Evolutionary conservation across 2,797 vertebrate species (phyloP), one percentile per base, ranked within the genome.

Genomic region (Microtus obscurus): DNA sequence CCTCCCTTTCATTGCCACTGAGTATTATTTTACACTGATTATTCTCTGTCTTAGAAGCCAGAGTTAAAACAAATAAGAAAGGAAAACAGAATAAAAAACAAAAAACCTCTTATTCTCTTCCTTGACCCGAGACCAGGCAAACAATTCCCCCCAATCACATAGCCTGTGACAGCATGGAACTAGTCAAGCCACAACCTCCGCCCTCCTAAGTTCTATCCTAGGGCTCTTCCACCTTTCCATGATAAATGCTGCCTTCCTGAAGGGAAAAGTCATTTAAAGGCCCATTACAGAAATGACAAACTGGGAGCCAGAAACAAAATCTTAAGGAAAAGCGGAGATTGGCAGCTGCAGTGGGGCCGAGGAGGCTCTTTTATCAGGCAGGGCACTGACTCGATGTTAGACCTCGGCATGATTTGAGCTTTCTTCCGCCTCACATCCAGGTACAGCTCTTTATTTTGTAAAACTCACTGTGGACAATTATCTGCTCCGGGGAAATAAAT

Each of bases 281-380:
- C 78, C 96, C 92, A 91, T 96, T 95, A 96, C 34, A 92, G 90
- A 97, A 93, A 95, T 95, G 96, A 97, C 92, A 93, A 95, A 94
- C 97, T 71, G 74, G 95, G 63, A 96, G 31, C 74, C 90, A 89
- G 95, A 87, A 96, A 96, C 81, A 77, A 95, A 97, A 94, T 95
- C 94, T 82, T 93, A 89, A 74, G 87, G 25, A 81, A 87, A 56
- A 90, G 87, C 81, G 80, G 80, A 91, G 87, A 81, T 78, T 87
- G 86, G 81, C 92, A 21, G 74, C 74, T 74, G 31, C 73, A 63
- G 6, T 71, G 90, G 67, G 85, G 65, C 92, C 23, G 48, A 85
- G 87, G 81, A 94, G 89, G 77, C 89, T 63, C 56, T 93, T 95
- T 89, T 87, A 80, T 80, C 79, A 79, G 71, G 90, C 81, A 45